Evolutionary conservation across 2,888 invertebrate genomes (phyloP), one percentile per base, ranked within the genome.

Genomic region (Synanthedon andrenaeformis): DNA sequence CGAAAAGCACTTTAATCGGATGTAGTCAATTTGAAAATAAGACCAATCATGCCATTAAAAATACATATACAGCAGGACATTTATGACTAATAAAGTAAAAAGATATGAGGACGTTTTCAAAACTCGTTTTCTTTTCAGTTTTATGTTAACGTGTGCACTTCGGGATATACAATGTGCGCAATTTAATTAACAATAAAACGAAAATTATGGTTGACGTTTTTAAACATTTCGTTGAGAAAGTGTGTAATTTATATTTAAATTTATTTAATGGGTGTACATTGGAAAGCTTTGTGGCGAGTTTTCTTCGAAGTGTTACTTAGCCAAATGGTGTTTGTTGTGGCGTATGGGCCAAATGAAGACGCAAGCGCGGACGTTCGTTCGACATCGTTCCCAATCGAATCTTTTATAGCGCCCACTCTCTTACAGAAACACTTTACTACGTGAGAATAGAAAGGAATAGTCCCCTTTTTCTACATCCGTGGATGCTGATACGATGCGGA

Each of bases 81-180:
- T 82, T 80, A 83, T 66, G 79, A 73, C 66, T 75, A 76, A 81
- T 82, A 82, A 76, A 73, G 65, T 69, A 75, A 77, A 77, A 76
- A 72, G 69, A 74, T 75, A 79, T 70, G 67, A 64, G 65, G 71
- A 78, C 75, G 74, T 74, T 75, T 76, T 73, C 68, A 64, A 69
- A 75, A 45, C 45, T 45, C 45, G 45, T 70, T 75, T 78, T 66
- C 61, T 64, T 72, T 67, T 62, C 62, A 64, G 60, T 78, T 79
- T 78, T 74, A 74, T 75, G 70, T 73, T 74, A 69, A 71, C 64
- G 62, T 61, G 58, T 65, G 66, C 69, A 70, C 66, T 74, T 70
- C 65, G 67, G 71, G 64, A 59, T 63, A 65, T 75, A 73, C 74
- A 45, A 45, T 45, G 45, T 69, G 60, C 67, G 64, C 69, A 66